Conservation (phyloP, 53 echinoderm and acorn worm genomes). For the Stichopus horrens region DNA sequence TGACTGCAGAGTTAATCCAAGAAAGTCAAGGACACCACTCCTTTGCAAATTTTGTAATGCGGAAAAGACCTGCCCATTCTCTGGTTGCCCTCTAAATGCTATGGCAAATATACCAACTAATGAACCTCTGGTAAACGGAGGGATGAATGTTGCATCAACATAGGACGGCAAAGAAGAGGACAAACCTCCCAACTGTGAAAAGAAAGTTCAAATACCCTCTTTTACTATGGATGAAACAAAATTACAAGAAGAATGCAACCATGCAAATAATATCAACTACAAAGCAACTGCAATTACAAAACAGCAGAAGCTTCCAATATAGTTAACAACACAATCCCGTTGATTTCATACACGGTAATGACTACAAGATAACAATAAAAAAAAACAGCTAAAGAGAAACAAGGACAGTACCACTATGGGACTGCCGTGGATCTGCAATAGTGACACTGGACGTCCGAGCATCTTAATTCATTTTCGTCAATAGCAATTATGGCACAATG, state of each 20-base stretch:
- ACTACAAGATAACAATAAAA: too few species aligned
- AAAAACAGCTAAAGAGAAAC: too few species aligned
- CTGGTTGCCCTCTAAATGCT: neutral
- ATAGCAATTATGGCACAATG: too few species aligned
- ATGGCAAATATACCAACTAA: neutral
- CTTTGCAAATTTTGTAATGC: neutral
- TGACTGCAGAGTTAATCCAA: conserved; percentile 1
- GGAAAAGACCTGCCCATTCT: neutral
- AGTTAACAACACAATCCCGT: too few species aligned
- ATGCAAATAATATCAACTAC: neutral
- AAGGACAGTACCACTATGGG: too few species aligned
- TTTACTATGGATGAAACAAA: neutral
- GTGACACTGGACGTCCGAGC: too few species aligned
- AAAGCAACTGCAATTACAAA: neutral
- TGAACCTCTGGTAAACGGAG: neutral
- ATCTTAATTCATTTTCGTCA: too few species aligned
- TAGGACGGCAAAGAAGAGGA: conserved; percentile 8
- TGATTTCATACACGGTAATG: too few species aligned
- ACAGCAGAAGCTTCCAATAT: too few species aligned
- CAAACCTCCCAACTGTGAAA: neutral
- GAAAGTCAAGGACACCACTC: neutral
- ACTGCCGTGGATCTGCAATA: too few species aligned
- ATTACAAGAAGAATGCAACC: too few species aligned
- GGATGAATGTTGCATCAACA: neutral
- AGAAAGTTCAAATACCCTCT: neutral